Percentiles rank a stretch among this genome's conserved stretches.
Evolutionary conservation across 2,113 vertebrate species (phyloP).

Genomic region (Nothoprocta perdicaria): DNA sequence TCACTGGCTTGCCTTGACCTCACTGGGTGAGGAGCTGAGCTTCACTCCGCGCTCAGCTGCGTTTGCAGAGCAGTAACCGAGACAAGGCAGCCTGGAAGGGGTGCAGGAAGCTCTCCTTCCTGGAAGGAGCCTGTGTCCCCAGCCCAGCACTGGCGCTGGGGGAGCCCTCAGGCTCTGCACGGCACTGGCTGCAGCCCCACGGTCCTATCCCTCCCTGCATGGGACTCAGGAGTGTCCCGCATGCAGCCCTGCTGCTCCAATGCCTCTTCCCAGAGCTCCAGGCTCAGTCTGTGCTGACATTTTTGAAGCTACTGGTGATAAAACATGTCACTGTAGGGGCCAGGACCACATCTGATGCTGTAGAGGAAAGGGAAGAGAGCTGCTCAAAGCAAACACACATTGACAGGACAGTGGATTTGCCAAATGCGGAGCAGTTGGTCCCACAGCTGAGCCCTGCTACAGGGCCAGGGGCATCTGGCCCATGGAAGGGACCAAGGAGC

Average conservation of each 20-base stretch:
- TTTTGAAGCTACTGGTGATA: slow-evolving; percentile 51
- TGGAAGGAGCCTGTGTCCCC: not conserved
- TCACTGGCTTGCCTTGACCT: not conserved
- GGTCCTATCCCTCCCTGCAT: no score
- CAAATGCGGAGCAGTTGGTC: not conserved
- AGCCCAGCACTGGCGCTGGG: no score
- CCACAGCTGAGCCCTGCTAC: not conserved
- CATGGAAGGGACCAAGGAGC: not conserved
- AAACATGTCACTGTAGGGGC: slow-evolving; percentile 34
- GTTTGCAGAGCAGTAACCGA: slow-evolving; percentile 20
- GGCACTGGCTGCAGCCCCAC: no score
- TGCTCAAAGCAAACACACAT: not conserved
- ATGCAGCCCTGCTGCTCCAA: not conserved
- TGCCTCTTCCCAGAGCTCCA: not conserved
- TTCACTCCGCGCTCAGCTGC: not conserved
- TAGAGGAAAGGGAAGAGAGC: not conserved
- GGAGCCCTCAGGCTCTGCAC: not conserved
- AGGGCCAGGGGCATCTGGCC: not conserved
- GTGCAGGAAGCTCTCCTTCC: not conserved
- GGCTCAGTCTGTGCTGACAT: slow-evolving; percentile 44
- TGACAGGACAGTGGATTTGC: not conserved
- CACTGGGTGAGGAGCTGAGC: not conserved
- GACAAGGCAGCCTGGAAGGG: not conserved
- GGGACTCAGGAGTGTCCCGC: not conserved
- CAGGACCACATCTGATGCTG: slow-evolving; percentile 12